Evolutionary conservation across 2,888 invertebrate species (phyloP).

Genomic region (Andrena camellia): DNA sequence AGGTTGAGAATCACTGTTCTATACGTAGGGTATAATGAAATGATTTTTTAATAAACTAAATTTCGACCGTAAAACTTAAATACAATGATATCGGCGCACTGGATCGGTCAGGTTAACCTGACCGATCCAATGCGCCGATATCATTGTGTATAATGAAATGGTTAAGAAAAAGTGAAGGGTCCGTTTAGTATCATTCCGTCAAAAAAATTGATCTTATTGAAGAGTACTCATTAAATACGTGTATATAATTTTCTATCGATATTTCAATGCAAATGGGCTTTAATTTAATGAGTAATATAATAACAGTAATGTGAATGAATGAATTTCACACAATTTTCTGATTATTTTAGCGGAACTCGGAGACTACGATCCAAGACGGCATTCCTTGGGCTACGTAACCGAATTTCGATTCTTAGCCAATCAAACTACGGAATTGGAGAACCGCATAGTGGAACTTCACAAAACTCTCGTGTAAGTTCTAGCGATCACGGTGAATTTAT

Average conservation of each 20-base stretch:
- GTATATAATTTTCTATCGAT: not conserved
- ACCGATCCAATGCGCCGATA: too few relatives aligned
- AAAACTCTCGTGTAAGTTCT: constrained; percentile 93
- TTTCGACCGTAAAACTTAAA: too few relatives aligned
- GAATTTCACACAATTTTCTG: not conserved
- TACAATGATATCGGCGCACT: too few relatives aligned
- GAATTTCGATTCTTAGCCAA: constrained; percentile 97
- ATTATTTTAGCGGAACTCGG: constrained; percentile 94
- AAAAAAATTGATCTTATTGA: not conserved
- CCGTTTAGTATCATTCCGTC: not conserved
- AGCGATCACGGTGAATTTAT: not conserved
- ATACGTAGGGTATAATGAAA: not conserved
- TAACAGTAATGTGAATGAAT: too few relatives aligned
- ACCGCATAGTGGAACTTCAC: constrained; percentile 94
- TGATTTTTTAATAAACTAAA: too few relatives aligned
- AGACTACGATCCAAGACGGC: constrained; percentile 95
- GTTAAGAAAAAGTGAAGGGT: not conserved
- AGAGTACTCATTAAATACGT: not conserved
- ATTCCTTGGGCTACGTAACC: constrained; percentile 96
- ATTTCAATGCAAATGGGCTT: too few relatives aligned
- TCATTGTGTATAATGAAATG: not conserved
- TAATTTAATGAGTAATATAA: too few relatives aligned
- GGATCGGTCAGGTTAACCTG: too few relatives aligned
- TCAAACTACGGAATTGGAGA: constrained; percentile 96
- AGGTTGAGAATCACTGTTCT: too few relatives aligned